Percentiles rank a stretch among this genome's conserved stretches.
phyloP scores from a whole-genome alignment of 2,888 invertebrate species.

The Chrysotoxum bicinctum region DNA sequence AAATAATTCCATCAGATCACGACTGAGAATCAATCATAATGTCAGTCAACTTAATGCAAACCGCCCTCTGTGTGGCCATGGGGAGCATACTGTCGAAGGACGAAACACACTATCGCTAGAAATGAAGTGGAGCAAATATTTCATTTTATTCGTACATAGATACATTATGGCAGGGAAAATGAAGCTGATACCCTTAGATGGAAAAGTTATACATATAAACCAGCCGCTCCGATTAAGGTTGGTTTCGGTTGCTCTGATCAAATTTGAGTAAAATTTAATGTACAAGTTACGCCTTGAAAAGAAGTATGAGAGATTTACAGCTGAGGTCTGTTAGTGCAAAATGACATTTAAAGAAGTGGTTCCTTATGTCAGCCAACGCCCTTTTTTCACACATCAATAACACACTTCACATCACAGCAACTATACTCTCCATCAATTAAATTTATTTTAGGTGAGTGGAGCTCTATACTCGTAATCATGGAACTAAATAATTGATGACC shows the following conservation, averaged over 20 bases:
- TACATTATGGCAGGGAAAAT: background rate
- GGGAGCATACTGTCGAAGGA: conserved; percentile 2
- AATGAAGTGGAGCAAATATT: conserved; percentile 57
- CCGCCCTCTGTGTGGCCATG: conserved; percentile 37
- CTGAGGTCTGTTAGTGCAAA: background rate
- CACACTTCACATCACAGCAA: conserved; percentile 18
- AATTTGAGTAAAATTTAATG: conserved; percentile 4
- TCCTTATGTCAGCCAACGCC: background rate
- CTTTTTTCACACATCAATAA: conserved; percentile 42
- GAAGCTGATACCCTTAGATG: conserved; percentile 40
- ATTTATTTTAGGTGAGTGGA: conserved; percentile 57
- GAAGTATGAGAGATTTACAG: conserved; percentile 2
- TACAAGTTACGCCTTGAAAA: background rate
- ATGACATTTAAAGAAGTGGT: conserved; percentile 2
- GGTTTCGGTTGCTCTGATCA: background rate
- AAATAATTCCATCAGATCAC: conserved; percentile 58
- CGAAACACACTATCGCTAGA: conserved; percentile 28
- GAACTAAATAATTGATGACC: conserved; percentile 69
- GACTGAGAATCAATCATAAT: conserved; percentile 69
- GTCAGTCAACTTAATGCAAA: conserved; percentile 68
- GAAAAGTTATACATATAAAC: background rate
- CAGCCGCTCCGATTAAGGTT: background rate
- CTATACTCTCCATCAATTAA: conserved; percentile 62
- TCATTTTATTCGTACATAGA: conserved; percentile 22
- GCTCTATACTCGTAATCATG: conserved; percentile 37